These are phyloP conservation scores for Netelia virgata DNA, from an alignment of 2,888 invertebrate species.

Conservation along the genomic window DNA sequence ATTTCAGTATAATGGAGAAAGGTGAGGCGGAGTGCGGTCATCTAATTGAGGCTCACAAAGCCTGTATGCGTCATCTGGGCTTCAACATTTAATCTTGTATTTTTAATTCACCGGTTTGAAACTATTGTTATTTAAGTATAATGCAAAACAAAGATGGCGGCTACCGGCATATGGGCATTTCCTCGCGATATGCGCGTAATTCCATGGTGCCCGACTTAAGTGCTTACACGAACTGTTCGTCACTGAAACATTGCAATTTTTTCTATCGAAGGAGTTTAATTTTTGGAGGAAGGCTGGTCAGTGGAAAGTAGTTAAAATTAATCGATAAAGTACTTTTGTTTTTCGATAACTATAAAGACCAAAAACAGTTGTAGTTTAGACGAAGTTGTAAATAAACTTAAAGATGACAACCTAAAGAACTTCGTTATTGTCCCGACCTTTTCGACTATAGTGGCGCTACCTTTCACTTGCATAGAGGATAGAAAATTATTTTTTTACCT, in stretches of 20 bases:
- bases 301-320: conserved; percentile 29
- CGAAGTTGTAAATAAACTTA: conserved; percentile 50
- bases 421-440: not conserved
- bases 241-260: not conserved
- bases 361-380: conserved; percentile 22
- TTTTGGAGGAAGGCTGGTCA: not conserved
- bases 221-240: conserved; percentile 7
- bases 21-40: conserved; percentile 96
- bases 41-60: conserved; percentile 97
- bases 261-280: not conserved
- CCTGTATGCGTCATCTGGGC: conserved; percentile 98
- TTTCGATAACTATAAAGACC: conserved; percentile 28
- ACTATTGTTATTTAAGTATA: conserved; percentile 43
- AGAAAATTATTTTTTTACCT: not conserved
- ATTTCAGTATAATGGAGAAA: conserved; percentile 94
- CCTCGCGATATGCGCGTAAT: not conserved
- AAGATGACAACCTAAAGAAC: not conserved
- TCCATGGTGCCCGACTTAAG: conserved; percentile 36
- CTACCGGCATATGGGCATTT: conserved; percentile 1
- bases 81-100: conserved; percentile 93
- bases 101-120: conserved; percentile 28
- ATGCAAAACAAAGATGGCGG: conserved; percentile 8
- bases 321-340: conserved; percentile 1
- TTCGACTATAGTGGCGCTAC: not conserved
- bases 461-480: not conserved